Evolutionary conservation across 2,113 vertebrate species (phyloP).

Genomic region (Oplegnathus fasciatus): DNA sequence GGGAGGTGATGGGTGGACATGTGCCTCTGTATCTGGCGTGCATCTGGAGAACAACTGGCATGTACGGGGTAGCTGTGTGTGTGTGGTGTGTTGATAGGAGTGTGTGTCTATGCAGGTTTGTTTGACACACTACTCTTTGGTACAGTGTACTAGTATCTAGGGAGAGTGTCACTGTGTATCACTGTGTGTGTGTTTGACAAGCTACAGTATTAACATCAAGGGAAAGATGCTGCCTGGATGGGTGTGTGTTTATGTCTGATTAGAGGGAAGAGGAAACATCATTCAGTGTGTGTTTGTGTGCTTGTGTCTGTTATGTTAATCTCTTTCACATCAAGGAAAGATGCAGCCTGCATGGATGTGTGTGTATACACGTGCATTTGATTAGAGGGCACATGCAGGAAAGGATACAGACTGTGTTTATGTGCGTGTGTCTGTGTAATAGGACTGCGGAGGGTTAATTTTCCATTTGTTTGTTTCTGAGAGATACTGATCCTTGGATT

Average conservation of each 20-base stretch:
- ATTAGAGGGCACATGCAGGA: slow-evolving; percentile 57
- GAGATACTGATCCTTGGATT: slow-evolving; percentile 50
- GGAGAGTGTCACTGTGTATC: background rate
- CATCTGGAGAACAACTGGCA: slow-evolving; percentile 74
- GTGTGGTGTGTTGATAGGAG: background rate
- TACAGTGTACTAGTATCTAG: background rate
- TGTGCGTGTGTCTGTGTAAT: slow-evolving; percentile 25
- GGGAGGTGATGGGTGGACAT: slow-evolving; percentile 59
- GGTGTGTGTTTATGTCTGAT: slow-evolving; percentile 44
- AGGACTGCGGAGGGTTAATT: slow-evolving; percentile 20
- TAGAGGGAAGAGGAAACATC: slow-evolving; percentile 25
- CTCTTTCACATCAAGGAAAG: slow-evolving; percentile 33
- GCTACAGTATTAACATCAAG: slow-evolving; percentile 25
- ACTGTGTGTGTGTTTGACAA: background rate
- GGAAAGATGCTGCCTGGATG: background rate
- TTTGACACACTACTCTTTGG: background rate
- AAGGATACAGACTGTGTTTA: slow-evolving; percentile 28
- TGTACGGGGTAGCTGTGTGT: background rate
- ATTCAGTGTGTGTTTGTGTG: slow-evolving; percentile 25
- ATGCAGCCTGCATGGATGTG: slow-evolving; percentile 22
- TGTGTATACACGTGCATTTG: slow-evolving; percentile 16
- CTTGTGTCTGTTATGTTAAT: slow-evolving; percentile 44
- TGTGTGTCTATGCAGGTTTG: slow-evolving; percentile 9
- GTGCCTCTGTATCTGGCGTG: slow-evolving; percentile 59
- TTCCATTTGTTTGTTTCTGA: slow-evolving; percentile 35